Conservation (phyloP, 1,140 invertebrate genomes). For the Cotesia typhae region DNA sequence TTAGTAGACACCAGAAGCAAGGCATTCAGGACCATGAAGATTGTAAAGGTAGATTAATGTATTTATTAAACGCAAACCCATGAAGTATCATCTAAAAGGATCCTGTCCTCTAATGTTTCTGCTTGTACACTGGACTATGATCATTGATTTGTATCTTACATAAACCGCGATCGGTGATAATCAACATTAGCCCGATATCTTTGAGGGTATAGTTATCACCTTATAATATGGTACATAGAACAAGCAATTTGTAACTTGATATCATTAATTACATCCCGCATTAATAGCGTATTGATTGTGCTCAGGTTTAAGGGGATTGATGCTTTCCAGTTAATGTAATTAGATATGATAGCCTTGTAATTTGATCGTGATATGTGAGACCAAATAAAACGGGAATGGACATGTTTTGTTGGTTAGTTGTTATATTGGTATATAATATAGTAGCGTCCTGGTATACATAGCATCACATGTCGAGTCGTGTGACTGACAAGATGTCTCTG, state of each 20-base stretch:
- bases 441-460: slow-evolving; percentile 27
- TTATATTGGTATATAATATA: not conserved
- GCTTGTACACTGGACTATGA: not conserved
- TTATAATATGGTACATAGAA: slow-evolving; percentile 1
- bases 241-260: slow-evolving; percentile 14
- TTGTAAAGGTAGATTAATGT: slow-evolving; percentile 42
- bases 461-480: slow-evolving; percentile 37
- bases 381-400: not conserved
- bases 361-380: not conserved
- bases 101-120: too few species aligned
- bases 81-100: slow-evolving; percentile 19
- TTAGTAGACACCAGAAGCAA: slow-evolving; percentile 25
- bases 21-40: slow-evolving; percentile 36
- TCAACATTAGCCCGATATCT: not conserved
- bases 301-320: not conserved
- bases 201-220: not conserved
- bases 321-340: not conserved
- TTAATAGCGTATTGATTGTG: not conserved
- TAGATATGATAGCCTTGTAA: slow-evolving; percentile 1
- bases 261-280: slow-evolving; percentile 10
- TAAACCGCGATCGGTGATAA: not conserved
- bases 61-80: slow-evolving; percentile 42
- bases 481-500: slow-evolving; percentile 50
- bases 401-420: too few species aligned
- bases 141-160: not conserved